Conservation (phyloP, 2,888 invertebrate genomes). For the Thysanoteuthis rhombus region DNA sequence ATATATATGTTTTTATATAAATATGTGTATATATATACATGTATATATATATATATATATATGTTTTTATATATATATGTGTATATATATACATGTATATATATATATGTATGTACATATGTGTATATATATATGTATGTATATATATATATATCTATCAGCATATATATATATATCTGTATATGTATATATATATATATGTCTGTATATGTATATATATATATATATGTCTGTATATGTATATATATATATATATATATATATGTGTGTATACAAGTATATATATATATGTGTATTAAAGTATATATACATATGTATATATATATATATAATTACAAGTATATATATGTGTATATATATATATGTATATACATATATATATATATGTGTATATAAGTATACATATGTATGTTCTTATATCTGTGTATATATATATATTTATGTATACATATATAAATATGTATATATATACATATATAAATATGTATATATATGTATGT, state of each 20-base stretch:
- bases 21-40: background rate
- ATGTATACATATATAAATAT: background rate
- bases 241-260: background rate
- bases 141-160: too few species aligned
- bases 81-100: background rate
- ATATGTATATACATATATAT: background rate
- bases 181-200: background rate
- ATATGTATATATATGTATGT: background rate
- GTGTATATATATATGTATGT: too few species aligned
- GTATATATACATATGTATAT: background rate
- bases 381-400: background rate
- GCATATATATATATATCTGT: too few species aligned
- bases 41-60: background rate
- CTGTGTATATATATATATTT: background rate
- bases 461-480: background rate
- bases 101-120: background rate
- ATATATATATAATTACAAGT: background rate
- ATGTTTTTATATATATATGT: background rate
- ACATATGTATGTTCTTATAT: background rate
- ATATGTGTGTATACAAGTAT: background rate
- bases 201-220: background rate
- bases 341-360: background rate
- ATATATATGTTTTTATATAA: background rate
- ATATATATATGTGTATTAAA: background rate
- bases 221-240: background rate